These are phyloP conservation scores for Dromiciops gliroides DNA, from an alignment of 2,113 vertebrate species.

Conservation along the genomic window DNA sequence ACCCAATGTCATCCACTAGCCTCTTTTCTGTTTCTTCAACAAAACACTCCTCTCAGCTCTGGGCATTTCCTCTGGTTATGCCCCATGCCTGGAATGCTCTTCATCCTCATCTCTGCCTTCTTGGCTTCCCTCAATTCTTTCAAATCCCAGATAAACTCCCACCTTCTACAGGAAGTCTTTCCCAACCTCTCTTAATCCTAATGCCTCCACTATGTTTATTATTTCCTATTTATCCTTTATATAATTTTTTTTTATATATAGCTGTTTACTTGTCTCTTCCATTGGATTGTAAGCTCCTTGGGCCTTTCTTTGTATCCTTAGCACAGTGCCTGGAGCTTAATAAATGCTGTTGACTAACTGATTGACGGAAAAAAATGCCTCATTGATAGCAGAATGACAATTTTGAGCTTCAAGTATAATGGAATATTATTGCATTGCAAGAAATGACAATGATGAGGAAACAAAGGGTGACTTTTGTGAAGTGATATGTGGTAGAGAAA, in stretches of 20 bases:
- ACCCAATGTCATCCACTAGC: not conserved
- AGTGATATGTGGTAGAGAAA: not conserved
- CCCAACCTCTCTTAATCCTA: not conserved
- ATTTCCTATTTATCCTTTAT: not conserved
- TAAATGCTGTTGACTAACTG: not conserved
- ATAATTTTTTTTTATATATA: not conserved
- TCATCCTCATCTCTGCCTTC: not conserved
- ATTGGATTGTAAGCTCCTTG: not conserved
- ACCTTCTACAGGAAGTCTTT: not conserved
- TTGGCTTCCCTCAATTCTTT: not conserved
- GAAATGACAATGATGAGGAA: not conserved
- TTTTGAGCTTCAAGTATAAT: not conserved
- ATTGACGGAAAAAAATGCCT: not conserved
- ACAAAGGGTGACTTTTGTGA: not conserved
- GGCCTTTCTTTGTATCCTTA: not conserved
- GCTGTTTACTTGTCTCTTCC: not conserved
- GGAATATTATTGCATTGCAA: not conserved
- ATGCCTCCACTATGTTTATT: not conserved
- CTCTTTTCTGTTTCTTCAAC: not conserved
- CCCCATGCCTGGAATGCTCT: not conserved
- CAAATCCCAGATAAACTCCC: not conserved
- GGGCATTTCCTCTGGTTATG: not conserved
- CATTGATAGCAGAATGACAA: not conserved
- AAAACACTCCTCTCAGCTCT: not conserved
- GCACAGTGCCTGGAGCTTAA: not conserved